phyloP scores from a whole-genome alignment of 2,113 vertebrate species.

The Corynorhinus townsendii region DNA sequence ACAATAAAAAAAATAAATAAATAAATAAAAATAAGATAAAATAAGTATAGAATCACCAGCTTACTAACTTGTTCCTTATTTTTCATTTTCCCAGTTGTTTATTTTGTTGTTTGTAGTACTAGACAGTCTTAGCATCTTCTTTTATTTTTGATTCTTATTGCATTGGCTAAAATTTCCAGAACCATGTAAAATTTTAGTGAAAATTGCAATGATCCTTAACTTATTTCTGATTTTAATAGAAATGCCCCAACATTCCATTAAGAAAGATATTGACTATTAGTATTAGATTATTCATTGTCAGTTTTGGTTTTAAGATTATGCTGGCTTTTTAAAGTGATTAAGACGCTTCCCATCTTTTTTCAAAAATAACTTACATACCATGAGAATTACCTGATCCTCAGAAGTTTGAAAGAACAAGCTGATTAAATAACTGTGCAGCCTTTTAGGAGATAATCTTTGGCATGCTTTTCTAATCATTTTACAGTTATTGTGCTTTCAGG shows the following conservation, averaged over 20 bases:
- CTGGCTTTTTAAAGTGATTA: neutral
- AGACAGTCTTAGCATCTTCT: neutral
- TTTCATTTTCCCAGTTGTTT: neutral
- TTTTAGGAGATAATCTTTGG: neutral
- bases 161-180: neutral
- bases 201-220: neutral
- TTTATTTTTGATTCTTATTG: conserved; percentile 21
- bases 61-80: neutral
- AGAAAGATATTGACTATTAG: neutral
- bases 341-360: neutral
- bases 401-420: neutral
- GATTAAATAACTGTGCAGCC: neutral
- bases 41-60: neutral
- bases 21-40: neutral
- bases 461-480: conserved; percentile 7
- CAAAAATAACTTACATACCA: neutral
- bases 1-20: too few species aligned
- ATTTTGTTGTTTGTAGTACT: neutral
- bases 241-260: neutral
- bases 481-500: neutral
- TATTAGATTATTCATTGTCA: neutral
- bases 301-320: neutral
- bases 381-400: neutral
- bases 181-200: neutral
- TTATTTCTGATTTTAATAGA: neutral